Evolutionary conservation across 1,140 invertebrate species (phyloP).

Genomic region (Cydia strobilella): DNA sequence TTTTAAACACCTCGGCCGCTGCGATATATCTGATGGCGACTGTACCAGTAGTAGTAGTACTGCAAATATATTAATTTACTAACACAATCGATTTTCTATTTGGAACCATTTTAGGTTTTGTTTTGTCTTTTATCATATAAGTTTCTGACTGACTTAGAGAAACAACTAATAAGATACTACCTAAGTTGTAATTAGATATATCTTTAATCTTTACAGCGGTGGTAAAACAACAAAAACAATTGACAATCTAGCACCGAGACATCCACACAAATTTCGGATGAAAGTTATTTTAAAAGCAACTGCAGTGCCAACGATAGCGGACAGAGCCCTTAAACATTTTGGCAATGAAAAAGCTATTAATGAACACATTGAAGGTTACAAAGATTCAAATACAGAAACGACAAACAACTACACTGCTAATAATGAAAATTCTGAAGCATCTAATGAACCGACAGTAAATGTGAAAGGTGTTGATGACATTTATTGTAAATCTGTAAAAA

Average conservation of each 20-base stretch:
- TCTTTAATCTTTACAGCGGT: constrained; percentile 51
- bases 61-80: too few species aligned
- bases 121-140: background rate
- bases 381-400: background rate
- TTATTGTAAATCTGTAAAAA: background rate
- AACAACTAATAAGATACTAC: background rate
- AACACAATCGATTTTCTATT: too few species aligned
- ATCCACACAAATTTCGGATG: constrained; percentile 64
- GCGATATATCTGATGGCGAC: too few species aligned
- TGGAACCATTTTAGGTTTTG: background rate
- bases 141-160: background rate
- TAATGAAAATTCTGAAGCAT: background rate
- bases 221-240: constrained; percentile 62
- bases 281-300: constrained; percentile 55
- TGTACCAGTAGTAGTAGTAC: background rate
- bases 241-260: constrained; percentile 61
- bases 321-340: constrained; percentile 42
- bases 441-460: background rate
- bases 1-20: too few species aligned
- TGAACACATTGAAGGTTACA: constrained; percentile 27
- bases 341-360: constrained; percentile 43
- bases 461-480: background rate
- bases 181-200: constrained; percentile 3
- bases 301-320: constrained; percentile 42
- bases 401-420: background rate